These are phyloP conservation scores for Siniperca scherzeri DNA, from an alignment of 2,797 vertebrate species.

Conservation along the genomic window DNA sequence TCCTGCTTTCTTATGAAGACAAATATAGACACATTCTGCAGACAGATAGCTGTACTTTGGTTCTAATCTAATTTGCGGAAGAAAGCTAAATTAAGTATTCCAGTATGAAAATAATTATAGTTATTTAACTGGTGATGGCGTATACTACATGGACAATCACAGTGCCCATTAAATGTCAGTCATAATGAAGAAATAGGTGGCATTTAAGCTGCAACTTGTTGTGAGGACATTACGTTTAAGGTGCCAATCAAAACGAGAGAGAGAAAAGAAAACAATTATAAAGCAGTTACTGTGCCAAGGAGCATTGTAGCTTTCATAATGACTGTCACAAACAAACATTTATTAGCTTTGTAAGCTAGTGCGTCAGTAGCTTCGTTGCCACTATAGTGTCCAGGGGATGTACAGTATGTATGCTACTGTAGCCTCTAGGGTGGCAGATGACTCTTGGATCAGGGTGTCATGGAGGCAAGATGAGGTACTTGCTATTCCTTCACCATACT, in stretches of 20 bases:
- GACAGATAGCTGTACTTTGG: neutral
- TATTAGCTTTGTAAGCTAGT: constrained; percentile 10
- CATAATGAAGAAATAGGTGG: neutral
- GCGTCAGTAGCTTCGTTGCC: constrained; percentile 19
- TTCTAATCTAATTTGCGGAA: neutral
- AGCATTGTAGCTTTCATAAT: neutral
- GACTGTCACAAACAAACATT: neutral
- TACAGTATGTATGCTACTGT: constrained; percentile 34
- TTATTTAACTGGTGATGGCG: neutral
- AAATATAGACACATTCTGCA: neutral
- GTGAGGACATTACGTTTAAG: neutral
- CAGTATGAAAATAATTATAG: neutral
- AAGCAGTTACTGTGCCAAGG: neutral
- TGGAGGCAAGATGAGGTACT: constrained; percentile 56
- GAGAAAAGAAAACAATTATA: neutral
- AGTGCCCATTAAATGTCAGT: constrained; percentile 4
- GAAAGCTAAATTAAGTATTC: neutral
- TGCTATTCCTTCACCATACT: constrained; percentile 58
- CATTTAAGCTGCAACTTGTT: neutral
- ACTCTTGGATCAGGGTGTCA: constrained; percentile 70
- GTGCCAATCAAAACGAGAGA: neutral
- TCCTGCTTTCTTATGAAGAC: neutral
- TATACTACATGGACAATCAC: neutral
- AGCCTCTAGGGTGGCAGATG: constrained; percentile 54
- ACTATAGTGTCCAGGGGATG: constrained; percentile 7